Evolutionary conservation across 1,140 invertebrate species (phyloP).

Genomic region (fruit fly (Drosophila melanogaster)): DNA sequence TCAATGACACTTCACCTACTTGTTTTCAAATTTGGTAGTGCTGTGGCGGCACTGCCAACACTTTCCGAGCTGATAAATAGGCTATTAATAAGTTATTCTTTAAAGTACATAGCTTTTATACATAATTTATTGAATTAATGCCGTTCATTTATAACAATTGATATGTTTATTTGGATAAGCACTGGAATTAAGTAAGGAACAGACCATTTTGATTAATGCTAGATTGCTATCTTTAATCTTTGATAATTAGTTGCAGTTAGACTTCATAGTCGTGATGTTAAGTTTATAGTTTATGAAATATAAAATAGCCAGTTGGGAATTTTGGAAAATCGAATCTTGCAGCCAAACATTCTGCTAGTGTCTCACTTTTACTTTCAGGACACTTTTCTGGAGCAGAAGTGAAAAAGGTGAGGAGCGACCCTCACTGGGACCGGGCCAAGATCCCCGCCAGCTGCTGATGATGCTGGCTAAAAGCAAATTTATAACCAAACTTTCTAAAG

Average conservation of each 20-base stretch:
- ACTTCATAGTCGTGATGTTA: too few species aligned
- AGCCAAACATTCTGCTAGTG: not conserved
- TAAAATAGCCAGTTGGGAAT: too few species aligned
- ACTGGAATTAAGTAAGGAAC: too few species aligned
- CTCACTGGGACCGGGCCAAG: conserved; percentile 8
- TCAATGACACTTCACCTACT: conserved; percentile 83
- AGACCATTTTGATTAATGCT: too few species aligned
- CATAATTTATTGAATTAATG: not conserved
- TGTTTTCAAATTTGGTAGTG: conserved; percentile 59
- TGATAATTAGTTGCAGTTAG: too few species aligned
- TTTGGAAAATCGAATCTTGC: too few species aligned
- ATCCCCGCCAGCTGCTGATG: conserved; percentile 6
- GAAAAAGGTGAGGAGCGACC: not conserved
- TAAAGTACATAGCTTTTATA: too few species aligned
- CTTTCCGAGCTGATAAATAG: not conserved
- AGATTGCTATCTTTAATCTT: too few species aligned
- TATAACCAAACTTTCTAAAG: conserved; percentile 72
- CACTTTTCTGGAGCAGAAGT: not conserved
- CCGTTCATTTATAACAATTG: too few species aligned
- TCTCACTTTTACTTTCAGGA: conserved; percentile 59
- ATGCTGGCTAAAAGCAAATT: conserved; percentile 50
- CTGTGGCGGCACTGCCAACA: not conserved
- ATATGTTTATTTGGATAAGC: too few species aligned
- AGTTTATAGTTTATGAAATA: too few species aligned
- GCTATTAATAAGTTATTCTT: too few species aligned